Base-by-base conservation (phyloP, 2,888 invertebrate species). In the Prostheceraeus crozeri region DNA sequence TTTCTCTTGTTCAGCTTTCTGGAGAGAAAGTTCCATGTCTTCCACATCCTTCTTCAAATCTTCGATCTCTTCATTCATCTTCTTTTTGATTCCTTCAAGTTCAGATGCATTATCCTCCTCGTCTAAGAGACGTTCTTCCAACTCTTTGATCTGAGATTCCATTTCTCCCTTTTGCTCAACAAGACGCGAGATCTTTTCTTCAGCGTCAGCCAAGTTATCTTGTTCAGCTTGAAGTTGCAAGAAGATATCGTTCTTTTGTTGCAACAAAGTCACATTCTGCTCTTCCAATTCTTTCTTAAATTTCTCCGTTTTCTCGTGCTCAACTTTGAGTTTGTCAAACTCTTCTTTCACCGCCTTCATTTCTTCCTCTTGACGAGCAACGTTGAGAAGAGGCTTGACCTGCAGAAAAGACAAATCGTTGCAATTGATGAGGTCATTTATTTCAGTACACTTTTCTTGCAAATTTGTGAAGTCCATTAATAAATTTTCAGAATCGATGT, bases 301-400 rank as follows among this genome's bases (percentile, higher is more conserved):
- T 77, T 96, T 93, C 79, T 90, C 89, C 79, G 91, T 89, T 80
- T 85, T 87, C 76, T 88, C 89, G 76, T 89, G 85, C 68, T 87
- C 87, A 76, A 90, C 93, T 80, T 90, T 87, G 68, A 88, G 87
- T 81, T 90, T 90, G 76, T 84, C 84, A 66, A 93, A 87, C 80
- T 91, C 91, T 82, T 96, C 96, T 80, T 94, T 91, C 78, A 91
- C 72, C 68, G 71, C 90, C 80, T 90, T 91, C 80, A 98, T 85
- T 82, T 98, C 94, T 83, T 98, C 98, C 83, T 96, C 96, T 82
- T 93, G 84, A 76, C 93, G 88, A 78, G 87, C 88, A 82, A 90
- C 89, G 83, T 91, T 93, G 84, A 99, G 89, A 77, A 98, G 85
- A 74, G 98, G 94, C 83, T 91, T 91, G 84, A 94, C 87, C n/a